Evolutionary conservation across 2,888 invertebrate genomes (phyloP).

Genomic region (Drosophila dives): DNA sequence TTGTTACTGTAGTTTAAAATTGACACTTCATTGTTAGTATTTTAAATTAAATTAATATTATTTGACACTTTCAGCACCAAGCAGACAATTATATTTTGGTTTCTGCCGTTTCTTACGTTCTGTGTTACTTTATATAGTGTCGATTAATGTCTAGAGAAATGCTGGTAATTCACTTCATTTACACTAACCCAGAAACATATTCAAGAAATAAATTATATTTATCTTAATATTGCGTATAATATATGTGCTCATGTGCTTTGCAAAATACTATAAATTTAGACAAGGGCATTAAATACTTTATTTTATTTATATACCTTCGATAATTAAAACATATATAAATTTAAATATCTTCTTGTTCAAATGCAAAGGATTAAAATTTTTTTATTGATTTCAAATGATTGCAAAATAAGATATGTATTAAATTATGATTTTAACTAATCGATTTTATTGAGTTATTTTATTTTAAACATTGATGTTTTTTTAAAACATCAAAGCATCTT

Average conservation of each 20-base stretch:
- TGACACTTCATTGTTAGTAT: neutral
- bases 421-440: no score
- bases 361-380: conserved; percentile 31
- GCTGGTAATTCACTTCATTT: conserved; percentile 39
- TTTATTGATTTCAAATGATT: conserved; percentile 17
- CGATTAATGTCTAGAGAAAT: conserved; percentile 39
- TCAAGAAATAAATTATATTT: conserved; percentile 45
- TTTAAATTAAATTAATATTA: neutral
- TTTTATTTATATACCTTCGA: no score
- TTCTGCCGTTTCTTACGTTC: conserved; percentile 34
- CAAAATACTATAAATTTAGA: neutral
- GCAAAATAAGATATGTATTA: conserved; percentile 5
- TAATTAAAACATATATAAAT: no score
- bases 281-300: neutral
- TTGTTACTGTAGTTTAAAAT: conserved; percentile 7
- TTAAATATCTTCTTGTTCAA: neutral
- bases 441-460: no score
- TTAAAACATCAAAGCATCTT: no score
- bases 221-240: neutral
- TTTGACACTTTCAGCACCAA: neutral
- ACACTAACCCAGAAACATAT: conserved; percentile 41
- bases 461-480: no score
- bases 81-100: conserved; percentile 24
- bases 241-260: neutral
- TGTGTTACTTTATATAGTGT: conserved; percentile 30